Conservation (phyloP, 2,888 invertebrate species). For the Cryptocheilus praepositus region DNA sequence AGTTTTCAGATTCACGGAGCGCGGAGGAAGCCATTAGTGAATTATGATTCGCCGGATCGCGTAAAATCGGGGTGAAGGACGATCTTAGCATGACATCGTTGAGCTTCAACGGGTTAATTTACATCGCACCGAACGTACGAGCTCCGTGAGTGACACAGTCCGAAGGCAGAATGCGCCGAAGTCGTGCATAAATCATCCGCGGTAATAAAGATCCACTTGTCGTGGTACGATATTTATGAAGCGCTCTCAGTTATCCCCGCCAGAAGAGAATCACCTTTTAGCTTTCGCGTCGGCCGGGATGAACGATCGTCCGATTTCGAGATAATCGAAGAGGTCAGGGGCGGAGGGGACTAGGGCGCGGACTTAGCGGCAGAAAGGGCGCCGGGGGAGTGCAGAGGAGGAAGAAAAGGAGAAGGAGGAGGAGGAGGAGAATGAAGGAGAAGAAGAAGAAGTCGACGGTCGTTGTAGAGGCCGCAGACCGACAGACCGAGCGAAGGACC, state of each 20-base stretch:
- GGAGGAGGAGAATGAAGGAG: constrained; percentile 33
- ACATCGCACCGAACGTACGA: too few relatives aligned
- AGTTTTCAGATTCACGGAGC: too few relatives aligned
- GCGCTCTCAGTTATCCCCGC: constrained; percentile 53
- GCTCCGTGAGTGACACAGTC: constrained; percentile 47
- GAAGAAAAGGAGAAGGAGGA: constrained; percentile 16
- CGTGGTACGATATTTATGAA: constrained; percentile 56
- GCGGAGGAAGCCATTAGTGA: too few relatives aligned
- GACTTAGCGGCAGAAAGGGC: constrained; percentile 32
- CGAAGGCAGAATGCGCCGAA: constrained; percentile 49
- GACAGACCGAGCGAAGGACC: constrained; percentile 66
- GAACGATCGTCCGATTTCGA: constrained; percentile 60
- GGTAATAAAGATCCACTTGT: constrained; percentile 59
- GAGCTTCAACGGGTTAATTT: too few relatives aligned
- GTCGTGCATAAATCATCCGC: constrained; percentile 51
- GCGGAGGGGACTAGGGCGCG: constrained; percentile 53
- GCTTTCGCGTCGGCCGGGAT: constrained; percentile 57
- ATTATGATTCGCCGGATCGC: too few relatives aligned
- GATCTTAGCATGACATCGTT: too few relatives aligned
- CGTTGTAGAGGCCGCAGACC: constrained; percentile 60
- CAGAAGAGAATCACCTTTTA: constrained; percentile 53
- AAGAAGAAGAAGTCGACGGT: constrained; percentile 50
- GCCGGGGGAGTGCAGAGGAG: constrained; percentile 16
- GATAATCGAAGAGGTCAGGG: constrained; percentile 63
- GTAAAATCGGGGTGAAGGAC: too few relatives aligned